Evolutionary conservation across 2,113 vertebrate genomes (phyloP).

Genomic region (Peromyscus maniculatus): DNA sequence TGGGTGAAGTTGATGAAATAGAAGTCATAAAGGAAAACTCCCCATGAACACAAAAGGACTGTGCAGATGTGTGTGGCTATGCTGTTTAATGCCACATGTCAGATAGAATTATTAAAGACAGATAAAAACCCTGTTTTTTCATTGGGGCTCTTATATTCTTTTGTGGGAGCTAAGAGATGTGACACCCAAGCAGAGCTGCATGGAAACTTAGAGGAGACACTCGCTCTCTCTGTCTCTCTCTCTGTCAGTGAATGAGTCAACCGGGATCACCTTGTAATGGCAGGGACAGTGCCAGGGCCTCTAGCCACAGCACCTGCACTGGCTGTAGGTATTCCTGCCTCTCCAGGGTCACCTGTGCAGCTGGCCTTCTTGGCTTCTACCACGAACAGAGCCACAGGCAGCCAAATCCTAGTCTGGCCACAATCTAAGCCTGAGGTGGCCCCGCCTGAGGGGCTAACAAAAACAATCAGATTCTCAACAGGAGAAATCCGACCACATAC

Average conservation of each 20-base stretch:
- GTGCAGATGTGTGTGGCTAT: not conserved
- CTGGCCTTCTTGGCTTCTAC: fast-evolving
- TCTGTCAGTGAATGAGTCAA: not conserved
- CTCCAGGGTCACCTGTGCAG: not conserved
- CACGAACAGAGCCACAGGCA: not conserved
- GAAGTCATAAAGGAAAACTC: not conserved
- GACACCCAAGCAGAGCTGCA: not conserved
- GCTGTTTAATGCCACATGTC: not conserved
- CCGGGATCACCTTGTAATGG: not conserved
- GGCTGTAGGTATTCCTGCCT: too few species aligned
- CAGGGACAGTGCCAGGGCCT: not conserved
- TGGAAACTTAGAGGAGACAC: not conserved
- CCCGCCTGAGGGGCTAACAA: not conserved
- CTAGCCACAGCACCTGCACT: not conserved
- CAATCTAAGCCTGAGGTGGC: not conserved
- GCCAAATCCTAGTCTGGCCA: not conserved
- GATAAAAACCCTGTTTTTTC: not conserved
- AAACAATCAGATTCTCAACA: not conserved
- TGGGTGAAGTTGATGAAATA: not conserved
- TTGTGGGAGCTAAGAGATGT: not conserved
- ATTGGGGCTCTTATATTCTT: not conserved
- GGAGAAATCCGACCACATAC: not conserved
- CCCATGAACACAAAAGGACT: not conserved
- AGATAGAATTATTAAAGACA: constrained; percentile 6
- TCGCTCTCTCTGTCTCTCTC: not conserved